Evolutionary conservation across 2,113 vertebrate species (phyloP), one percentile per base, ranked within the genome.

Genomic region (Microtus richardsoni): DNA sequence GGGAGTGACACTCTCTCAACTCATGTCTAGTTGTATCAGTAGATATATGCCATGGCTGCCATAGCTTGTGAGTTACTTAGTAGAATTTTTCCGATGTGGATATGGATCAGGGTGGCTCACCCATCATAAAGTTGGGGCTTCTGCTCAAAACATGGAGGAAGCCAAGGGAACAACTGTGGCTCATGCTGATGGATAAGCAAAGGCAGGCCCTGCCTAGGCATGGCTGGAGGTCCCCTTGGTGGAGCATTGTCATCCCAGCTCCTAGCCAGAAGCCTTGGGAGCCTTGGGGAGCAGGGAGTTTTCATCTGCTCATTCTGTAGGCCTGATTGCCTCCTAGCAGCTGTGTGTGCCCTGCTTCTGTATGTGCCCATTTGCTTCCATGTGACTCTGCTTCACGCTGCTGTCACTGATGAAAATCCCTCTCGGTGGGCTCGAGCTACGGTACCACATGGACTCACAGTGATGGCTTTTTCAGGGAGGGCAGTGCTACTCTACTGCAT

Each of bases 371-470:
- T 96, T 97, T 94, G 75, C 93, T 92, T 85, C 95, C 77, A n/a
- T 21, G 64, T 66, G 87, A 1, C 30, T 22, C 66, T n/a, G 75
- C n/a, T 60, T 94, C 92, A 89, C 0, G 78, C 95, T 89, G 92
- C 7, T 92, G 49, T 73, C 39, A 41, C 89, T 96, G 95, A 96
- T 93, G 86, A 95, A 96, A 94, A 83, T 91, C 82, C 12, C 58
- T 17, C 88, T 77, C 2, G 0, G 93, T 13, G 68, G 88, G 87
- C 96, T 85, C 7, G 5, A 74, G 36, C 83, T 68, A 39, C 79
- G 58, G 85, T 19, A 54, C 86, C 92, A 77, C 26, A 64, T 7
- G 54, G 91, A 62, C 91, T n/a, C 47, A 70, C 3, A 1, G 49
- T 21, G 90, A 92, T 73, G 83, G 49, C 91, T 93, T 79, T 93